phyloP scores from a whole-genome alignment of 2,113 vertebrate species.

The Mesembrinibis cayennensis region DNA sequence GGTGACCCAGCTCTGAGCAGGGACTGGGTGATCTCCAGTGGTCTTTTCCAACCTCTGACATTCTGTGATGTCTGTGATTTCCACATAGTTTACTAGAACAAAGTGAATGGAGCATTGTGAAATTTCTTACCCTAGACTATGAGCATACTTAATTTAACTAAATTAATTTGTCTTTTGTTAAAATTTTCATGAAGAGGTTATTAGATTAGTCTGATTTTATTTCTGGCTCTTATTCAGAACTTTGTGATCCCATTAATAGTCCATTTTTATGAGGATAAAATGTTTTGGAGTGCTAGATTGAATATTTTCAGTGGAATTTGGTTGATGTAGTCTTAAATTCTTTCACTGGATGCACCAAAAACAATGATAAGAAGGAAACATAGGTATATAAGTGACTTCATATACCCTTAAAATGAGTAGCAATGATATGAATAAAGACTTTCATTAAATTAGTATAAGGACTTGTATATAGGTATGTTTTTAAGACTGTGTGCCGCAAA shows the following conservation, averaged over 20 bases:
- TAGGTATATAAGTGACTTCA: background rate
- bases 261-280: constrained; percentile 26
- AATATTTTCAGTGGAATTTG: constrained; percentile 25
- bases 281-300: constrained; percentile 16
- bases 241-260: constrained; percentile 45
- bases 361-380: background rate
- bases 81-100: constrained; percentile 35
- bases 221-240: constrained; percentile 54
- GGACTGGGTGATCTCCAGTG: background rate
- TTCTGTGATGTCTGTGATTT: background rate
- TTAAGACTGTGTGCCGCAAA: background rate
- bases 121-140: constrained; percentile 6
- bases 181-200: constrained; percentile 65
- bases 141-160: constrained; percentile 39
- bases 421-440: background rate
- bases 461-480: background rate
- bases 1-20: background rate
- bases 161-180: constrained; percentile 63
- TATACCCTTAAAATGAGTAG: background rate
- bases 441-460: background rate
- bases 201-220: constrained; percentile 65
- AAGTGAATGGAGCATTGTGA: background rate
- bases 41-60: background rate
- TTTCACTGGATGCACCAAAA: background rate
- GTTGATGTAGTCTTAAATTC: constrained; percentile 10